Conservation (phyloP, 2,797 vertebrate species). For the Tadarida brasiliensis region DNA sequence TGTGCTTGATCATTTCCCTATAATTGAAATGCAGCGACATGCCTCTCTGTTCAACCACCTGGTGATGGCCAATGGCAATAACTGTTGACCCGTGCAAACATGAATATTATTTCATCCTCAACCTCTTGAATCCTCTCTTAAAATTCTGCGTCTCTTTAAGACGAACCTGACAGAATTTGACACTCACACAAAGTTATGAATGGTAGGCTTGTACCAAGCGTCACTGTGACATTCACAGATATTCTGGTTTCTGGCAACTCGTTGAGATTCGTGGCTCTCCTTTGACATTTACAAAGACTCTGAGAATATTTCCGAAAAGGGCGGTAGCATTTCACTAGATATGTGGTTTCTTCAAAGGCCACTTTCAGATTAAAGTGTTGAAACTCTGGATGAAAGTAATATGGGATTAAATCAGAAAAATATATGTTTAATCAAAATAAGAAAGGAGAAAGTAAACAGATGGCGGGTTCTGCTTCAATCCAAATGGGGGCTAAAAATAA, state of each 20-base stretch:
- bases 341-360: slow-evolving; percentile 76
- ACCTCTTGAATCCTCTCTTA: slow-evolving; percentile 68
- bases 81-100: slow-evolving; percentile 67
- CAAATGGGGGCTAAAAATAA: slow-evolving; percentile 30
- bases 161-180: slow-evolving; percentile 84
- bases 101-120: slow-evolving; percentile 73
- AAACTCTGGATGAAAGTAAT: slow-evolving; percentile 51
- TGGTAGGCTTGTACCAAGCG: slow-evolving; percentile 58
- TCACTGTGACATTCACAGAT: slow-evolving; percentile 84
- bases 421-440: slow-evolving; percentile 46
- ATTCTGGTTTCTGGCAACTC: slow-evolving; percentile 77
- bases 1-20: neutral
- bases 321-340: slow-evolving; percentile 69
- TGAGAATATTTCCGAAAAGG: slow-evolving; percentile 82
- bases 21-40: slow-evolving; percentile 21
- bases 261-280: slow-evolving; percentile 81
- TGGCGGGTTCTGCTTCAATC: slow-evolving; percentile 21
- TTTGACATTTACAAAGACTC: slow-evolving; percentile 86
- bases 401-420: neutral
- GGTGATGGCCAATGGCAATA: slow-evolving; percentile 32
- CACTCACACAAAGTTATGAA: slow-evolving; percentile 73
- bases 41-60: slow-evolving; percentile 64
- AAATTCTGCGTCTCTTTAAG: slow-evolving; percentile 81
- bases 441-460: neutral
- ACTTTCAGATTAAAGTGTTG: slow-evolving; percentile 73